A percentile compares a stretch with the other conserved stretches of the same genome.
Evolutionary conservation across 2,113 vertebrate species (phyloP).

Genomic region (Carassius carassius): DNA sequence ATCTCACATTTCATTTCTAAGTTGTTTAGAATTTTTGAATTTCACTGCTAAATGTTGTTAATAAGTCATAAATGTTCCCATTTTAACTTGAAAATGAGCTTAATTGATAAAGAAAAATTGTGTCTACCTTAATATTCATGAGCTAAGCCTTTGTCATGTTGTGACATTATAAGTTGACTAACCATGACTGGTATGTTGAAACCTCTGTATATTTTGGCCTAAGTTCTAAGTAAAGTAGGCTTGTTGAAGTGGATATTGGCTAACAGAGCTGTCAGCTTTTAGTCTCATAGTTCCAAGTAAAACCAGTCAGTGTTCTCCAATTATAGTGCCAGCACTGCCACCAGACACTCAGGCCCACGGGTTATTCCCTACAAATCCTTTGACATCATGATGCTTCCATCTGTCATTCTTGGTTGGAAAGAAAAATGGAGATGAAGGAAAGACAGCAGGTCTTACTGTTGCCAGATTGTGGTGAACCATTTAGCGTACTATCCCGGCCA

Average conservation of each 20-base stretch:
- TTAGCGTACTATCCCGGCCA: slow-evolving; percentile 17
- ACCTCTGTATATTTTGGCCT: slow-evolving; percentile 9
- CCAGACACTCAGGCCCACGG: slow-evolving; percentile 57
- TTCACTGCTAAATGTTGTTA: background rate
- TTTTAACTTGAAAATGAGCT: background rate
- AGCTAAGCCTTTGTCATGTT: background rate
- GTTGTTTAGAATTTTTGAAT: background rate
- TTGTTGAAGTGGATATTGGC: slow-evolving; percentile 27
- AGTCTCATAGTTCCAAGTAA: background rate
- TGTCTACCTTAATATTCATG: background rate
- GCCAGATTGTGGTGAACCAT: slow-evolving; percentile 50
- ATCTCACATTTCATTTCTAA: background rate
- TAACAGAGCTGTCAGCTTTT: slow-evolving; percentile 58
- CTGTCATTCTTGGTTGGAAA: slow-evolving; percentile 65
- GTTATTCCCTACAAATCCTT: slow-evolving; percentile 44
- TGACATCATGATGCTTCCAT: slow-evolving; percentile 62
- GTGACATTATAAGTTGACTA: background rate
- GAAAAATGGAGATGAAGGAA: background rate
- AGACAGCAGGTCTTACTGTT: background rate
- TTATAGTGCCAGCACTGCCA: slow-evolving; percentile 54
- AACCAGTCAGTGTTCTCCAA: slow-evolving; percentile 55
- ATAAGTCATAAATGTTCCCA: background rate
- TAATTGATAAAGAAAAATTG: background rate
- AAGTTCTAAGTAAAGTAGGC: slow-evolving; percentile 56
- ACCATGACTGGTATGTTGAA: background rate